These are phyloP conservation scores for Bombus breviceps DNA, from an alignment of 1,140 invertebrate species.

Conservation along the genomic window DNA sequence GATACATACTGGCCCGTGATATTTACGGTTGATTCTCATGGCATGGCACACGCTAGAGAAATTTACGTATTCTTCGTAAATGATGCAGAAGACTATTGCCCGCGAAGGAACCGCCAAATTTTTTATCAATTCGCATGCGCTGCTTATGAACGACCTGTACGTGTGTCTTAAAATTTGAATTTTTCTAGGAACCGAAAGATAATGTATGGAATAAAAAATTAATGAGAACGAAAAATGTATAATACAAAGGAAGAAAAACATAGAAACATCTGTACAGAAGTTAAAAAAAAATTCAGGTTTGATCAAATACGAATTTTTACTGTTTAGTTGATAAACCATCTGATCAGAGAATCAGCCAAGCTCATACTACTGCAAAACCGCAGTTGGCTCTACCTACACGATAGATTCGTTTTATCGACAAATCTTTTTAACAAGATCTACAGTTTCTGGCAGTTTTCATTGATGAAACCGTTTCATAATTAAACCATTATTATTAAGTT, in stretches of 20 bases:
- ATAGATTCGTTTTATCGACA: no score
- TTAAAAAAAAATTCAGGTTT: neutral
- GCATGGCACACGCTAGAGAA: neutral
- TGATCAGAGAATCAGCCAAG: neutral
- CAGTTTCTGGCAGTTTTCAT: no score
- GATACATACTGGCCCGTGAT: conserved; percentile 6
- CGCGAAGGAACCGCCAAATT: neutral
- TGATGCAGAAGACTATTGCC: conserved; percentile 30
- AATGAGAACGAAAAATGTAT: neutral
- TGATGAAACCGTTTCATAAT: no score
- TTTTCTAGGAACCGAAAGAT: neutral
- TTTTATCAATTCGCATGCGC: conserved; percentile 1
- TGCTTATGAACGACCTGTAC: neutral
- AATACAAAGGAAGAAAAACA: neutral
- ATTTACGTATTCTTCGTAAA: conserved; percentile 55
- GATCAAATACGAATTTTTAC: no score
- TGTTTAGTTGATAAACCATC: neutral
- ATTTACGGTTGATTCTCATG: conserved; percentile 48
- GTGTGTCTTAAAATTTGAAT: neutral
- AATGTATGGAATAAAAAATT: neutral
- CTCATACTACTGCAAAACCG: neutral
- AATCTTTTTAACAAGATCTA: neutral
- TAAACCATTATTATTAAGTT: neutral
- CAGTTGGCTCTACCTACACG: neutral
- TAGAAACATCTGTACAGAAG: neutral